Conservation (phyloP, 64 coral and sea anemone genomes). For the Actinia equina region DNA sequence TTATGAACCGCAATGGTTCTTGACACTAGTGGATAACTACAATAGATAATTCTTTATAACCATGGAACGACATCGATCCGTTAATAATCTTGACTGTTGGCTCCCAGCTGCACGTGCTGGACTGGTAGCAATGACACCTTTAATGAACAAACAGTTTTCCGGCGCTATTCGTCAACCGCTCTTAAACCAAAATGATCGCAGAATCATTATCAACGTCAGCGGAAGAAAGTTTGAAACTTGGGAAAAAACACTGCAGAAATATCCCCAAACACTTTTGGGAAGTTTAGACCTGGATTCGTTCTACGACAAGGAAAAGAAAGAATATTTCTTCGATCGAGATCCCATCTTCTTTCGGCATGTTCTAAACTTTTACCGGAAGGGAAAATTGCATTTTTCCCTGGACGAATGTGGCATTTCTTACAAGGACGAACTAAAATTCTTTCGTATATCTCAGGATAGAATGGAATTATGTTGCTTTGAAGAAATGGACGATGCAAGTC, state of each 20-base stretch:
- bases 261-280: slow-evolving; percentile 68
- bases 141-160: slow-evolving; percentile 19
- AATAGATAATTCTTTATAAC: background rate
- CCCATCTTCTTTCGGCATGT: slow-evolving; percentile 85
- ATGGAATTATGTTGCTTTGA: slow-evolving; percentile 78
- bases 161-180: slow-evolving; percentile 18
- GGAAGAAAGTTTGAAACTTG: slow-evolving; percentile 89
- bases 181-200: slow-evolving; percentile 52
- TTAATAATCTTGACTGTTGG: slow-evolving; percentile 51
- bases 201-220: slow-evolving; percentile 83
- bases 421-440: slow-evolving; percentile 78
- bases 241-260: slow-evolving; percentile 80
- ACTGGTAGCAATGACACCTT: slow-evolving; percentile 56
- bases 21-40: background rate
- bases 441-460: slow-evolving; percentile 62
- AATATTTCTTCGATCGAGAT: slow-evolving; percentile 81
- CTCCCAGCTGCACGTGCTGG: slow-evolving; percentile 43
- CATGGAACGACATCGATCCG: slow-evolving; percentile 1
- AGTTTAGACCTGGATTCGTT: slow-evolving; percentile 52
- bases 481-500: slow-evolving; percentile 52
- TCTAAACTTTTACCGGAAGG: slow-evolving; percentile 82
- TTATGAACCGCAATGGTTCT: background rate
- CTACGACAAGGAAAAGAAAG: slow-evolving; percentile 53
- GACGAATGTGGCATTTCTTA: slow-evolving; percentile 77
- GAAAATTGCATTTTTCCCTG: slow-evolving; percentile 75